A percentile compares a stretch with the other conserved stretches of the same genome.
Conservation (phyloP, 1,140 invertebrate species). For the Dreissena polymorpha region DNA sequence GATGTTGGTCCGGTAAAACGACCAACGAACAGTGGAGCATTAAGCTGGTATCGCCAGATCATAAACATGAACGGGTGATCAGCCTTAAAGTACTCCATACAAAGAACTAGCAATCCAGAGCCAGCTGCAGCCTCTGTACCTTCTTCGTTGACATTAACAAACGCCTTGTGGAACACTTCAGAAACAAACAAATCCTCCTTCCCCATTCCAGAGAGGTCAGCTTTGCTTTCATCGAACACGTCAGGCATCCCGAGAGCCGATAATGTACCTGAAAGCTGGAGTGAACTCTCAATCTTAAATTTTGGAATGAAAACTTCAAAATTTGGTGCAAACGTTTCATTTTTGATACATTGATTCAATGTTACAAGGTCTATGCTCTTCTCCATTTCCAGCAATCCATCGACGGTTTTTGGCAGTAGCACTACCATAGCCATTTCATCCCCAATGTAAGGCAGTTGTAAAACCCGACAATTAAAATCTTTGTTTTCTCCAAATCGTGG, state of each 20-base stretch:
- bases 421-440: slow-evolving; percentile 85
- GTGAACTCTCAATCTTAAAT: slow-evolving; percentile 84
- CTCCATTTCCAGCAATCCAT: slow-evolving; percentile 80
- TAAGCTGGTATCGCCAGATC: slow-evolving; percentile 83
- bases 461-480: slow-evolving; percentile 85
- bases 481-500: slow-evolving; percentile 84
- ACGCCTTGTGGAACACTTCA: slow-evolving; percentile 80
- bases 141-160: slow-evolving; percentile 81
- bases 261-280: slow-evolving; percentile 80
- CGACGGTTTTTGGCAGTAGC: slow-evolving; percentile 83
- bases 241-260: slow-evolving; percentile 81
- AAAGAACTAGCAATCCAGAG: too few relatives aligned
- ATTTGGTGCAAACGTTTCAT: slow-evolving; percentile 18
- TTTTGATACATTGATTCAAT: slow-evolving; percentile 69
- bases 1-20: slow-evolving; percentile 48
- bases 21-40: slow-evolving; percentile 85
- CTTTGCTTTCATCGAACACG: slow-evolving; percentile 37
- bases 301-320: slow-evolving; percentile 81
- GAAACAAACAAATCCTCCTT: slow-evolving; percentile 64
- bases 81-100: slow-evolving; percentile 86
- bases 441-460: slow-evolving; percentile 87
- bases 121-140: slow-evolving; percentile 70
- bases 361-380: slow-evolving; percentile 78
- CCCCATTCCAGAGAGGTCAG: slow-evolving; percentile 70
- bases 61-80: slow-evolving; percentile 88